Conservation (phyloP, 2,888 invertebrate genomes). For the Pseudococcus longispinus region DNA sequence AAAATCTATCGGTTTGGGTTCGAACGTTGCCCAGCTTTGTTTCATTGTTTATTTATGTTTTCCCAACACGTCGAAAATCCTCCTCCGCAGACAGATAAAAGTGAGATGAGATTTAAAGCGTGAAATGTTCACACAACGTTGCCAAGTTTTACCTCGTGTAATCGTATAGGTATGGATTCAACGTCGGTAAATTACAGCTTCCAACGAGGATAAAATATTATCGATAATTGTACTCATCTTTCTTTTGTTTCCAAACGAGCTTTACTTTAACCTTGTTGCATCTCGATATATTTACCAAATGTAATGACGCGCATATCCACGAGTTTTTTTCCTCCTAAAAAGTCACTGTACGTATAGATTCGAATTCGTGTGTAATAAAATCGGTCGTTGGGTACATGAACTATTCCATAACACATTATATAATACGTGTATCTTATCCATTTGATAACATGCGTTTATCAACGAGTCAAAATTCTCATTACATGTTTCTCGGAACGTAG, state of each 20-base stretch:
- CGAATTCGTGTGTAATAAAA: background rate
- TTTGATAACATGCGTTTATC: background rate
- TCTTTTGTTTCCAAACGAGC: conserved; percentile 7
- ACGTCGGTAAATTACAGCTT: background rate
- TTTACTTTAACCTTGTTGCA: background rate
- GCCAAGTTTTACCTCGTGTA: background rate
- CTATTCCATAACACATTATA: background rate
- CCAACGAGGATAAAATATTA: background rate
- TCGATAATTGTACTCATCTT: conserved; percentile 12
- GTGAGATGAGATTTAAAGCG: background rate
- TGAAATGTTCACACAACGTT: background rate
- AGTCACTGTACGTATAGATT: background rate
- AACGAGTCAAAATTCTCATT: conserved; percentile 1
- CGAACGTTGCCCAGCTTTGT: background rate
- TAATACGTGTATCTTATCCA: background rate
- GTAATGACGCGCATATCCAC: background rate
- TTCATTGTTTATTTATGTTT: background rate
- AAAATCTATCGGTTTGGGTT: background rate
- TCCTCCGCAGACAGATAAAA: background rate
- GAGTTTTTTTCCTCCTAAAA: background rate
- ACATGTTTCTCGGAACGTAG: background rate
- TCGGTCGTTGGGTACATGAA: background rate
- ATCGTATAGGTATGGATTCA: background rate
- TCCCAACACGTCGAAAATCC: background rate
- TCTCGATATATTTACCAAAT: background rate